Base-by-base conservation (phyloP, 2,113 vertebrate genomes). In the Jacana jacana region DNA sequence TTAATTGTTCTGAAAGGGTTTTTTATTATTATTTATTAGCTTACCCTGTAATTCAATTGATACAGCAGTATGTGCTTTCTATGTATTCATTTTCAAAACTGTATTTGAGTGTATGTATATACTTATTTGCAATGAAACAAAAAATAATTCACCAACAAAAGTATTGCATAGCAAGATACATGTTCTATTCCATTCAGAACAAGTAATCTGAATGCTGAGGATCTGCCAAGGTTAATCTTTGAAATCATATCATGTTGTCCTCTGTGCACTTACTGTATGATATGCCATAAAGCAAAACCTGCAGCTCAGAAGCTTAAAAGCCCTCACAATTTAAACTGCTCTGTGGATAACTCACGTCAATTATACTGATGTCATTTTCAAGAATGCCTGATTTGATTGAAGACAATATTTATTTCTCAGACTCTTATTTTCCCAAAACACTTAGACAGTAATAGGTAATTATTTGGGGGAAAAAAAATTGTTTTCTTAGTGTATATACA, bases 261-360 rank as follows among this genome's bases (percentile, higher is more conserved):
- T 54, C 92, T 65, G 57, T 61, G 54, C 78, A 85, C 70, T 97
- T 93, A 91, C 33, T 72, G 31, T 92, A 79, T 90, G 97, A 97
- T 85, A 96, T 78, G 23, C 40, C 31, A 77, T 97, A 95, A 97
- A 96, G 83, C 44, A 94, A 89, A 97, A 89, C 52, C 79, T 93
- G 66, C 49, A 95, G 42, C 66, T 92, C 64, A 81, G 39, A 94
- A 88, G 33, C 3, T 54, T 95, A 86, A 93, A 95, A 97, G 19
- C 33, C 42, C 55, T 91, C 95, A 39, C 31, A 80, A n/a, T 85
- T 81, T 87, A 90, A 95, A 90, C 57, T 70, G 35, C 18, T 77
- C 70, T 48, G 7, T 57, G 75, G 49, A 89, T 92, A 93, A 94
- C 81, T 92, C 71, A 94, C 27, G 95, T 11, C 94, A 61, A 79